Evolutionary conservation across 2,888 invertebrate genomes (phyloP), one percentile per base, ranked within the genome.

Genomic region (Leucophenga maculata): DNA sequence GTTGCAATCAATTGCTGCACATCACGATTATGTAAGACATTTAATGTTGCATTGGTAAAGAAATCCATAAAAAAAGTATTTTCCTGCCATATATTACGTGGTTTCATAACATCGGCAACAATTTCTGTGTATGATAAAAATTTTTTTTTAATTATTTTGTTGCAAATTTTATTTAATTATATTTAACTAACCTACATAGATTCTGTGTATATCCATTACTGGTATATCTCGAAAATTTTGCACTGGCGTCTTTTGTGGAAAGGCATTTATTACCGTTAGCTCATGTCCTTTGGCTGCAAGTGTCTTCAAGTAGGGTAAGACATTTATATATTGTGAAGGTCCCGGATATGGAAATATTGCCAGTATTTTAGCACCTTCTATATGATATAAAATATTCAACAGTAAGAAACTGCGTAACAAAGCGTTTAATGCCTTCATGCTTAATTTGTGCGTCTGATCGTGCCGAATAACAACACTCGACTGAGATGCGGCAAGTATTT

Each of bases 1-100:
- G 88, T 69, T 0, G 87, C 31, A 0, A 87, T 68, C 3, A 81
- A 73, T 14, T 77, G 67, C 13, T 84, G 75, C 6, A 87, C 78
- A 0, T 78, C 65, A 0, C 39, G 62, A 57, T 83, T 83, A 0
- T 48, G 39, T 0, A 83, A 32, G 3, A 77, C 75, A 4, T n/a
- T 22, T 2, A 57, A 72, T 0, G 81, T 74, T 4, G 75, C 3
- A 11, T 14, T 20, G 0, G 46, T 11, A 54, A 75, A 78, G 6
- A 75, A 78, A 0, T 75, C 64, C 9, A 75, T 77, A 0, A 76
- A 1, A 1, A 74, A 74, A 31, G 31, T 75, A 54, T 78, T 75
- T 48, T 78, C 78, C 11, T 71, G 26, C 81, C 82, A 82, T 0
- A 70, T 1, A 6, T 69, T 77, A 55, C 26, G 72, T 0, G 13